Percentiles rank a stretch among this genome's conserved stretches.
Evolutionary conservation across 2,888 invertebrate species (phyloP).

Genomic region (Scaptomyza tumidula): DNA sequence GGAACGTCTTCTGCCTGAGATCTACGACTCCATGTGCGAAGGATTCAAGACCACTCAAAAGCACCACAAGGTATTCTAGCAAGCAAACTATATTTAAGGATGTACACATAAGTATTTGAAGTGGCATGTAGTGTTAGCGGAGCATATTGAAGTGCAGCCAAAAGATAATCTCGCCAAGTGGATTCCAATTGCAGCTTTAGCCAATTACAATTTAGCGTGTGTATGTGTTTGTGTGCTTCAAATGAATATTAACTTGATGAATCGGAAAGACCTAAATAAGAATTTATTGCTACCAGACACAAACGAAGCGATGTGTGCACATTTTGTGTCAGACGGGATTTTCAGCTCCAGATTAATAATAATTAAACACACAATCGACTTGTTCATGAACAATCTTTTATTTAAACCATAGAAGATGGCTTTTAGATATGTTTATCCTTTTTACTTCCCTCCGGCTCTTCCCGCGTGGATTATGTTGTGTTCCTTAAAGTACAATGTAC

Average conservation of each 20-base stretch:
- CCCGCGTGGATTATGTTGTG: no score
- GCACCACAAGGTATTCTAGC: slow-evolving; percentile 3
- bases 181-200: slow-evolving; percentile 3
- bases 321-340: background rate
- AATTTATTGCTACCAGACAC: slow-evolving; percentile 10
- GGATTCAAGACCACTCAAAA: slow-evolving; percentile 5
- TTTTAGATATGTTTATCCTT: no score
- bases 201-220: slow-evolving; percentile 1
- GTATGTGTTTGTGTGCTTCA: background rate
- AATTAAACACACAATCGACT: background rate
- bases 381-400: no score
- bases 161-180: slow-evolving; percentile 1
- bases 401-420: no score
- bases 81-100: background rate
- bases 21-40: slow-evolving; percentile 1
- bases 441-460: no score
- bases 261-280: slow-evolving; percentile 5
- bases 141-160: slow-evolving; percentile 7
- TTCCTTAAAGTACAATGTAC: no score
- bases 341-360: background rate
- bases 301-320: background rate
- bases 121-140: slow-evolving; percentile 10
- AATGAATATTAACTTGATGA: slow-evolving; percentile 14
- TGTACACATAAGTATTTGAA: slow-evolving; percentile 10
- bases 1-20: background rate